Evolutionary conservation across 1,140 invertebrate genomes (phyloP).

Genomic region (Stenopsyche tienmushanensis): DNA sequence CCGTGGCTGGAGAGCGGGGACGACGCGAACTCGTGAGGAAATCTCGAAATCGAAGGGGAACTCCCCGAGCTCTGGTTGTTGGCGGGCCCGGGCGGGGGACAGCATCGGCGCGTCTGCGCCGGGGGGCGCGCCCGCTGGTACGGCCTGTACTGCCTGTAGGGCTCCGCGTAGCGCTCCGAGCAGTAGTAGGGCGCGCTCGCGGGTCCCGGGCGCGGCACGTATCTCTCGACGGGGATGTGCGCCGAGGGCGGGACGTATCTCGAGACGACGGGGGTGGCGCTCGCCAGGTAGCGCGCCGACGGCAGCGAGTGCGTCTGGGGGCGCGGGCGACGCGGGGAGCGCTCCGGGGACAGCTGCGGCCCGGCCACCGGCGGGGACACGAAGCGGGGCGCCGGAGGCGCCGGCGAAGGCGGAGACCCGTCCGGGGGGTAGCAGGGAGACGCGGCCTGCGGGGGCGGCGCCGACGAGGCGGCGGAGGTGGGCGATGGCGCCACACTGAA

Average conservation of each 20-base stretch:
- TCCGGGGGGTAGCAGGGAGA: conserved; percentile 50
- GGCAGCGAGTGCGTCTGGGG: conserved; percentile 51
- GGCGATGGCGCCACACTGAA: conserved; percentile 52
- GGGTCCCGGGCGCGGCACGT: conserved; percentile 61
- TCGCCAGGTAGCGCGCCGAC: conserved; percentile 60
- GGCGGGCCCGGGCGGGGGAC: conserved; percentile 55
- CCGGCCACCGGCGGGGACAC: conserved; percentile 56
- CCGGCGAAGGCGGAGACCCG: conserved; percentile 55
- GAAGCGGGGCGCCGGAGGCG: conserved; percentile 46
- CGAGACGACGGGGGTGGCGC: conserved; percentile 55
- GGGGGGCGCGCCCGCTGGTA: conserved; percentile 54
- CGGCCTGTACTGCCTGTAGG: conserved; percentile 56
- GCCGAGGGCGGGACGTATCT: conserved; percentile 58
- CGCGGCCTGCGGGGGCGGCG: conserved; percentile 51
- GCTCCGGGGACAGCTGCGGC: conserved; percentile 59
- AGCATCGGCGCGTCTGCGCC: conserved; percentile 54
- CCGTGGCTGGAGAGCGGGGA: conserved; percentile 56
- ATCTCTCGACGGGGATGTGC: conserved; percentile 55
- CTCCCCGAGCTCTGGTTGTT: conserved; percentile 55
- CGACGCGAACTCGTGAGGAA: conserved; percentile 50
- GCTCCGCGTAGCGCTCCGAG: conserved; percentile 51
- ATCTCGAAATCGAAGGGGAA: conserved; percentile 43
- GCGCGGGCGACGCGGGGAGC: conserved; percentile 51
- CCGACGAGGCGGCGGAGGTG: conserved; percentile 53
- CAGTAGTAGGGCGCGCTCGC: conserved; percentile 52